phyloP scores from a whole-genome alignment of 2,888 invertebrate species.

The Leptinotarsa juncta region DNA sequence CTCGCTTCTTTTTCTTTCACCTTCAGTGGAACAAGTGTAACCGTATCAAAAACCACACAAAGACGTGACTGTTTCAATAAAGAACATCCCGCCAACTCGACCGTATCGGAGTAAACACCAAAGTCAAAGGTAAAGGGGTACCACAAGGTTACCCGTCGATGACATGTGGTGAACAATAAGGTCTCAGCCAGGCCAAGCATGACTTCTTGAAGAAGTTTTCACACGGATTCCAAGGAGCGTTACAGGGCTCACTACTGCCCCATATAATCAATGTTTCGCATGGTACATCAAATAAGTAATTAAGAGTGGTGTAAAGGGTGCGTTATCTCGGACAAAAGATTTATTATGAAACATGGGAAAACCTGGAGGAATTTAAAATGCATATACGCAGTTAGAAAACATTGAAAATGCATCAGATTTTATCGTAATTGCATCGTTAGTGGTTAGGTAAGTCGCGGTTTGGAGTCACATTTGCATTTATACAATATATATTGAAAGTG shows the following conservation, averaged over 20 bases:
- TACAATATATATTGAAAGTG: neutral
- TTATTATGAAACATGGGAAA: conserved; percentile 38
- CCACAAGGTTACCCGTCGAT: conserved; percentile 54
- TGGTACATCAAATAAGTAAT: conserved; percentile 24
- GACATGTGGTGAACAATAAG: conserved; percentile 52
- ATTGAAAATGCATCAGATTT: conserved; percentile 16
- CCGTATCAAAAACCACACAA: conserved; percentile 28
- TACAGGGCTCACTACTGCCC: conserved; percentile 57
- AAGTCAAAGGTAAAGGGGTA: conserved; percentile 52
- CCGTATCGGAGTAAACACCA: conserved; percentile 40
- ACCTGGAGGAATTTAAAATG: conserved; percentile 19
- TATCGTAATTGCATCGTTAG: neutral
- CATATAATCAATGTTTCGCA: conserved; percentile 55
- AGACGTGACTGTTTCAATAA: conserved; percentile 23
- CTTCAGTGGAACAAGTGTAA: conserved; percentile 21
- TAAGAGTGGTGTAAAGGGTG: conserved; percentile 23
- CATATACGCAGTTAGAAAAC: conserved; percentile 19
- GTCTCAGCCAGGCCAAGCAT: conserved; percentile 60
- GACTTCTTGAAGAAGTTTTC: conserved; percentile 56
- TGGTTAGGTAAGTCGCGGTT: neutral
- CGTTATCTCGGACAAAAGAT: conserved; percentile 25
- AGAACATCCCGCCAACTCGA: conserved; percentile 32
- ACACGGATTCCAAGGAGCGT: conserved; percentile 54
- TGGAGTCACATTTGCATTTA: neutral
- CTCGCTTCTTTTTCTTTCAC: conserved; percentile 8